Evolutionary conservation across 2,888 invertebrate species (phyloP).

Genomic region (Nomada flava): DNA sequence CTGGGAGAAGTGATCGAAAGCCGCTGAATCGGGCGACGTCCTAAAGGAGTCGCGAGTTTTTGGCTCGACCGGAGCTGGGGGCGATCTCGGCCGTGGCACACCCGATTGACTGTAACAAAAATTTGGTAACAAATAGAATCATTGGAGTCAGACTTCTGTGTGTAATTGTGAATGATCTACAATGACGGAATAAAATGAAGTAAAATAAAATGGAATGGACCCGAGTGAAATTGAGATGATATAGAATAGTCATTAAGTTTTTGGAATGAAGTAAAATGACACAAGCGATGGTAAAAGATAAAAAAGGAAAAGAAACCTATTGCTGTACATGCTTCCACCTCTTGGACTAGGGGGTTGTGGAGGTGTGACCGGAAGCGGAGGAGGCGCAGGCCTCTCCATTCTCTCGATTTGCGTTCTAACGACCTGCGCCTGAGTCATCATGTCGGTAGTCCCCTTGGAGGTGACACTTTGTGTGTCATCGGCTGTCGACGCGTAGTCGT

Average conservation of each 20-base stretch:
- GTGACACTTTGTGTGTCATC: constrained; percentile 83
- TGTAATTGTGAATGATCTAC: no score
- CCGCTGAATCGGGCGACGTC: constrained; percentile 81
- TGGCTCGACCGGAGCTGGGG: constrained; percentile 88
- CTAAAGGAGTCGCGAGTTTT: constrained; percentile 81
- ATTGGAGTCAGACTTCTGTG: not conserved
- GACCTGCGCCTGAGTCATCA: constrained; percentile 84
- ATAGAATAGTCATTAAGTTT: not conserved
- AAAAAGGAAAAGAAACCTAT: constrained; percentile 76
- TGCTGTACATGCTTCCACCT: constrained; percentile 84
- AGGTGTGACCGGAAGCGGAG: constrained; percentile 86
- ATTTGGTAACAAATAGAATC: not conserved
- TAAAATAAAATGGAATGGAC: no score
- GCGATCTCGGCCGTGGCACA: constrained; percentile 87
- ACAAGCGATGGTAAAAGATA: not conserved
- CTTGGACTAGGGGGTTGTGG: constrained; percentile 84
- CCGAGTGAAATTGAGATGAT: not conserved
- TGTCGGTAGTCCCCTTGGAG: constrained; percentile 83
- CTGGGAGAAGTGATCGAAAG: constrained; percentile 80
- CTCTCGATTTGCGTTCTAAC: constrained; percentile 86
- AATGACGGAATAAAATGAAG: not conserved
- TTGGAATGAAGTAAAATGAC: not conserved
- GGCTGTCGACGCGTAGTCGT: constrained; percentile 82
- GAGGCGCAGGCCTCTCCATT: constrained; percentile 86
- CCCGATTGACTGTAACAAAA: constrained; percentile 81